Evolutionary conservation across 2,888 invertebrate genomes (phyloP).

Genomic region (Drosophila tanythrix): DNA sequence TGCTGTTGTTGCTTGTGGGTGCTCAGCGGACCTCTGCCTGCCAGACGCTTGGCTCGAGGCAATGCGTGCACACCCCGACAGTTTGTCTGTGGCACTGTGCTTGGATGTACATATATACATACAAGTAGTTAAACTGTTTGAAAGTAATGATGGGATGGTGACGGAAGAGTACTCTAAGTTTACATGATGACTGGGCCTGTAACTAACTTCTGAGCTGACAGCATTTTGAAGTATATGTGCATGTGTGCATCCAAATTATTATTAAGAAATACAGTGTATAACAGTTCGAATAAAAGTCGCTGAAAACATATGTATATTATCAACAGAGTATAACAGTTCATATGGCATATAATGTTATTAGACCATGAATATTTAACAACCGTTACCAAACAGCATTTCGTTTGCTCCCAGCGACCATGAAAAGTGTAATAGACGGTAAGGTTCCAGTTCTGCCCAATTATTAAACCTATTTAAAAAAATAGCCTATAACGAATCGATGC

Average conservation of each 20-base stretch:
- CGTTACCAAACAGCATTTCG: constrained; percentile 43
- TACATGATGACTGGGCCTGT: background rate
- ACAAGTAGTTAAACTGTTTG: constrained; percentile 17
- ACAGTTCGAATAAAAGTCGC: background rate
- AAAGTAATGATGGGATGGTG: constrained; percentile 18
- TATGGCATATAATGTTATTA: background rate
- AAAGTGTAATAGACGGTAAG: background rate
- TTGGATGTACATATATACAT: constrained; percentile 8
- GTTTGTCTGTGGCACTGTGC: constrained; percentile 20
- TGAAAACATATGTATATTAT: background rate
- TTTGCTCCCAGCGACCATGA: constrained; percentile 27
- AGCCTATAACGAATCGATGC: constrained; percentile 48
- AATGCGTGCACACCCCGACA: constrained; percentile 26
- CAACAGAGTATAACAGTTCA: background rate
- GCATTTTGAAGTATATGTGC: background rate
- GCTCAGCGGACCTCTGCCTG: constrained; percentile 14
- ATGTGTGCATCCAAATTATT: background rate
- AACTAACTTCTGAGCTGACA: constrained; percentile 1
- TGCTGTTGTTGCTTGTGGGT: constrained; percentile 45
- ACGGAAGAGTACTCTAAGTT: constrained; percentile 7
- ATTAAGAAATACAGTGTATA: background rate
- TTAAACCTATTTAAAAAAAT: constrained; percentile 20
- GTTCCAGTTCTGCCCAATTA: constrained; percentile 11
- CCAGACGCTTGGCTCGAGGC: constrained; percentile 29
- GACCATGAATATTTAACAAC: constrained; percentile 20